Percentiles rank a stretch among this genome's conserved stretches.
Evolutionary conservation across 2,888 invertebrate species (phyloP).

Genomic region (Steromphala cineraria): DNA sequence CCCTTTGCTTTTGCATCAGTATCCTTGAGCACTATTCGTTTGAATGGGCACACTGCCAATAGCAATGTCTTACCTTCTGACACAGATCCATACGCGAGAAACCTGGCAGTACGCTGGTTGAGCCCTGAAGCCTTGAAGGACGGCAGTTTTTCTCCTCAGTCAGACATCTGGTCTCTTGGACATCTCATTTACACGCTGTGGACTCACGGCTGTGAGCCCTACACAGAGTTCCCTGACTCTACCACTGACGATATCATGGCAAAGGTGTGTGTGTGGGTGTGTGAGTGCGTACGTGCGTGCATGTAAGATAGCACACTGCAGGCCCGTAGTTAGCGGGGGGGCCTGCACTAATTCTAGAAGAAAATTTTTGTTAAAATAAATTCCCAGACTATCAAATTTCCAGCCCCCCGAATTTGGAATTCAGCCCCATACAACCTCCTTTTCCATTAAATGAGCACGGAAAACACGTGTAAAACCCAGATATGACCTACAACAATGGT

Average conservation of each 20-base stretch:
- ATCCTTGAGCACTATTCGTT: no score
- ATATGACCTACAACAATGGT: no score
- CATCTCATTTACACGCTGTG: neutral
- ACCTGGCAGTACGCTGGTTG: neutral
- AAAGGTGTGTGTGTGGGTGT: neutral
- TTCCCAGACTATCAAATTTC: no score
- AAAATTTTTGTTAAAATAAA: no score
- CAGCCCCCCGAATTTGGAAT: no score
- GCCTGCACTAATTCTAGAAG: neutral
- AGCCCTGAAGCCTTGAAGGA: neutral
- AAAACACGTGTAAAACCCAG: no score
- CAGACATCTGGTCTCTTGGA: neutral
- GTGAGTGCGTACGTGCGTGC: no score
- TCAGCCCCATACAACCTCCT: no score
- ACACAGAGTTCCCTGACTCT: neutral
- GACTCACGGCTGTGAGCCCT: constrained; percentile 18
- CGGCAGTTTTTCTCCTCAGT: neutral
- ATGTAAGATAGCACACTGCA: neutral
- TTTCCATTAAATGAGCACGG: no score
- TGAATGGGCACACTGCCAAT: no score
- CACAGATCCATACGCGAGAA: neutral
- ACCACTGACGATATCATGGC: neutral
- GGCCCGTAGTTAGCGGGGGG: neutral
- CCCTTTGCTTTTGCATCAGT: no score
- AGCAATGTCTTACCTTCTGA: no score